Conservation (phyloP, 2,888 invertebrate genomes). For the Apeira syringaria region DNA sequence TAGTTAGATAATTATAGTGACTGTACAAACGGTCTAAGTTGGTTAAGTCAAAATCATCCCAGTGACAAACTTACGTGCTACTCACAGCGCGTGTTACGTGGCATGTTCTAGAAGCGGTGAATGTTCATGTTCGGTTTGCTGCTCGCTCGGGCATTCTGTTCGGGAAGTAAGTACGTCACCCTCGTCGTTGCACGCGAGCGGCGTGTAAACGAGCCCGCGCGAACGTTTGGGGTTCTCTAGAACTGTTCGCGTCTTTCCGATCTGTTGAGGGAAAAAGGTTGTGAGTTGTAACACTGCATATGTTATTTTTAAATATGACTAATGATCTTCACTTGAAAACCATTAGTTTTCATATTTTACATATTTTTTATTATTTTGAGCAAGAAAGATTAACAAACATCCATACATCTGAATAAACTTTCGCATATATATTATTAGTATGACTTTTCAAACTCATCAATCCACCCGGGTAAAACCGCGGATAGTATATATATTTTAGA, state of each 20-base stretch:
- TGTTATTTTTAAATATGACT: no score
- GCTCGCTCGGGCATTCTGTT: constrained; percentile 6
- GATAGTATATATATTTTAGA: no score
- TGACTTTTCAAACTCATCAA: no score
- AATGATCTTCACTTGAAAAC: no score
- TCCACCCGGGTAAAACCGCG: no score
- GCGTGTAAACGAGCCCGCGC: constrained; percentile 58
- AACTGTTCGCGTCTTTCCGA: constrained; percentile 31
- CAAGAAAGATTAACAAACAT: no score
- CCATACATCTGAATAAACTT: no score
- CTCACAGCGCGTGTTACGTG: constrained; percentile 48
- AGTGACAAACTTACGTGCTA: constrained; percentile 12
- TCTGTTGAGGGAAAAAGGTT: constrained; percentile 30
- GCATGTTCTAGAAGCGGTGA: constrained; percentile 69
- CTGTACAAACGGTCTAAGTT: no score
- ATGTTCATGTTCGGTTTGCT: constrained; percentile 41
- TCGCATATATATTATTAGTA: no score
- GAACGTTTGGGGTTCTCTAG: constrained; percentile 38
- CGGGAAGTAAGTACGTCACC: constrained; percentile 53
- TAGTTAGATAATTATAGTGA: no score
- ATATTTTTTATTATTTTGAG: no score
- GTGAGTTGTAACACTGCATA: not conserved
- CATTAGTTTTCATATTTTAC: no score
- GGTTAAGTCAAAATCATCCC: not conserved
- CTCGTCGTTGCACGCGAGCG: constrained; percentile 58